Evolutionary conservation across 2,113 vertebrate genomes (phyloP).

Genomic region (Microtus pennsylvanicus): DNA sequence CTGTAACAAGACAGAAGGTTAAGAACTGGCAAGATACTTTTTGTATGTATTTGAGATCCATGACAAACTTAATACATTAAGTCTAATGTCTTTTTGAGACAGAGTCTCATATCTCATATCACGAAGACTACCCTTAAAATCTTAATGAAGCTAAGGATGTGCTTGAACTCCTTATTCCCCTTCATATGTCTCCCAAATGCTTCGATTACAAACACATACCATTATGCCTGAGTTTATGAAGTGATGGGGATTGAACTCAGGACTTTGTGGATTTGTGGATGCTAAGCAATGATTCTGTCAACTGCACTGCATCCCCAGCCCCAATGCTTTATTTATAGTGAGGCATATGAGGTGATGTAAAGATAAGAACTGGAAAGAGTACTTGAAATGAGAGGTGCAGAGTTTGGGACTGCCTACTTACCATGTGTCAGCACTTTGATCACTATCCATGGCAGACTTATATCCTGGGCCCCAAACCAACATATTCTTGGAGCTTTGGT

Average conservation of each 20-base stretch:
- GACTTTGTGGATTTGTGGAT: not conserved
- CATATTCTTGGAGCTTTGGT: not conserved
- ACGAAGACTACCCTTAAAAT: not conserved
- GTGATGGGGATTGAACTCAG: not conserved
- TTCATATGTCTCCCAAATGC: not conserved
- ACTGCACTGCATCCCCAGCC: accelerated
- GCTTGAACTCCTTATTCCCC: not conserved
- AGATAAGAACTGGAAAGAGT: not conserved
- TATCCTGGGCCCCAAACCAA: not conserved
- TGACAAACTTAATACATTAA: not conserved
- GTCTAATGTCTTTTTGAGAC: not conserved
- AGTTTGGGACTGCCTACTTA: not conserved
- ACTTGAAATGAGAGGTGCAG: not conserved
- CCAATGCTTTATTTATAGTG: not conserved
- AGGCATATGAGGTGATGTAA: not conserved
- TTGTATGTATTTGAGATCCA: not conserved
- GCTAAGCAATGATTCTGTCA: not conserved
- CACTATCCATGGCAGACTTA: not conserved
- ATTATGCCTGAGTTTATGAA: not conserved
- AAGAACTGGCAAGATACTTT: not conserved
- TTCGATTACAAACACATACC: not conserved
- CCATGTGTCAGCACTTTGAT: not conserved
- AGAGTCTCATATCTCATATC: not conserved
- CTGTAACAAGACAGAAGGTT: accelerated
- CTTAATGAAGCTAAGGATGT: not conserved